Evolutionary conservation across 64 coral and sea anemone genomes (phyloP).

Genomic region (Stylophora pistillata): DNA sequence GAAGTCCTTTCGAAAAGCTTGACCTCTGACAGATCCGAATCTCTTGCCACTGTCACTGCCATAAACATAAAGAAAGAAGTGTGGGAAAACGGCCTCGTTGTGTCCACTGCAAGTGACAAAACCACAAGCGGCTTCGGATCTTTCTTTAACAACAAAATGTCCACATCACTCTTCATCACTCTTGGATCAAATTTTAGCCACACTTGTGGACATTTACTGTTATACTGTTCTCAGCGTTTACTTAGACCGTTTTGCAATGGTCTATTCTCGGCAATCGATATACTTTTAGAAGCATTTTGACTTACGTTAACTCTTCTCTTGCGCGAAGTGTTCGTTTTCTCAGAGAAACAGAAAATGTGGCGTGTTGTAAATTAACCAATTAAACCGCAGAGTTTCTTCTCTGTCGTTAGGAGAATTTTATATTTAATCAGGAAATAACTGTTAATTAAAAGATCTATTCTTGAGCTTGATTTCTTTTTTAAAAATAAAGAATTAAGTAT

Average conservation of each 20-base stretch:
- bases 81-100: not conserved
- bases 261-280: not conserved
- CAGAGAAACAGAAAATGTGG: not conserved
- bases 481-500: too few relatives aligned
- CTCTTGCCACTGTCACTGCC: not conserved
- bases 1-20: too few relatives aligned
- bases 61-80: not conserved
- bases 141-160: too few relatives aligned
- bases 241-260: not conserved
- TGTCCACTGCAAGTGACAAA: not conserved
- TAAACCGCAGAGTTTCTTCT: too few relatives aligned
- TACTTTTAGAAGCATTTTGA: not conserved
- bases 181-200: not conserved
- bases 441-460: too few relatives aligned
- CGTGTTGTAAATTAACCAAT: too few relatives aligned
- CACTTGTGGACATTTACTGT: not conserved
- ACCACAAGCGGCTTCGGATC: not conserved
- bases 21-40: too few relatives aligned
- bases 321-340: not conserved
- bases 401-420: too few relatives aligned
- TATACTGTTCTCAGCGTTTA: not conserved
- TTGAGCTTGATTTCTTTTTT: too few relatives aligned
- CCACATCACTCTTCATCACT: not conserved
- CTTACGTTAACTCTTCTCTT: not conserved
- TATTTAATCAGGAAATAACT: too few relatives aligned